Base-by-base conservation (phyloP, 2,888 invertebrate genomes). In the Acanthococcus lagerstroemiae region DNA sequence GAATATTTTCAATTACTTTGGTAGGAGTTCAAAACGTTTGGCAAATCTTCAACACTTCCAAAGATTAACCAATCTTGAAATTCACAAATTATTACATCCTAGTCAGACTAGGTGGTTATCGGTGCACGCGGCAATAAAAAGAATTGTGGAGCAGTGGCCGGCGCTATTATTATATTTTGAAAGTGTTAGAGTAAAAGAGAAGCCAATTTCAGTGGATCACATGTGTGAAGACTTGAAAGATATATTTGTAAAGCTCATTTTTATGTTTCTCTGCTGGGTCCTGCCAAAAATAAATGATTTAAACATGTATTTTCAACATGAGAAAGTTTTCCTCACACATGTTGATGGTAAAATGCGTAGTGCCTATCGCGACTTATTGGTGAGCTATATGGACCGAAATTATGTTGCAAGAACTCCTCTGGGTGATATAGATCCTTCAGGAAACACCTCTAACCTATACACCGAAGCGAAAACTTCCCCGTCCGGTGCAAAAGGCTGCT, bases 71-170 rank as follows among this genome's bases (percentile, higher is more conserved):
- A 22, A 9, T 12, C 4, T 61, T 5, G 24, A 52, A 12, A 44
- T 55, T 12, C 61, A 65, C 46, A 68, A 65, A 25, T 21, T 66
- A 65, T 46, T 63, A 19, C 48, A 58, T 21, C 19, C 50, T 15
- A 56, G 45, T 46, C 65, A 50, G 27, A 55, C 44, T n/a, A 3
- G 46, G 25, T 44, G 44, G 46, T 2, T 65, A 45, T 65, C 65
- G 7, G 25, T 65, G 17, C 17, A 7, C 9, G 19, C 46, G 7
- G 57, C 56, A 17, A 57, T 57, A 27, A 5, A 44, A 27, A 27
- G 57, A 45, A 55, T 26, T 27, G 22, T 65, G 15, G 65, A 65
- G 26, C 65, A 65, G 25, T 65, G 45, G 66, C 25, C 19, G 22
- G 24, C 55, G 22, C 17, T 65, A 22, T 15, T 19, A 22, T 21